Evolutionary conservation across 2,113 vertebrate species (phyloP).

Genomic region (Reinhardtius hippoglossoides): DNA sequence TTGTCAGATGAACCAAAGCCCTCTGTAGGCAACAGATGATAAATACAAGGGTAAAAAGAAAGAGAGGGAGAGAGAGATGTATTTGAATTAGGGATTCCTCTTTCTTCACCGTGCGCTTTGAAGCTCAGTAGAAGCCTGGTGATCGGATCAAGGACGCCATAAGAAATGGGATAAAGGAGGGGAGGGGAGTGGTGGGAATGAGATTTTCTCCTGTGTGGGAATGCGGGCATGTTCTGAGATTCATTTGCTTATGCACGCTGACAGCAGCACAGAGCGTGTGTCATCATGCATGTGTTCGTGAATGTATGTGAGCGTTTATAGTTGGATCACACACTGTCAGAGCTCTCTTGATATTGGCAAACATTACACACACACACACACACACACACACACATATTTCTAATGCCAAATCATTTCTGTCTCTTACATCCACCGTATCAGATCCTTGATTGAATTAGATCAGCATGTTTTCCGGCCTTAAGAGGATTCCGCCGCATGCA

Average conservation of each 20-base stretch:
- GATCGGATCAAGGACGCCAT: constrained; percentile 71
- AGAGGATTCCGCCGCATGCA: constrained; percentile 67
- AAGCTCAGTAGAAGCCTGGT: constrained; percentile 62
- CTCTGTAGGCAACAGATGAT: constrained; percentile 55
- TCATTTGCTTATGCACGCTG: constrained; percentile 35
- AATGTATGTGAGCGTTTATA: constrained; percentile 3
- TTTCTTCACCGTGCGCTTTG: constrained; percentile 58
- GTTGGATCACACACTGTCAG: constrained; percentile 26
- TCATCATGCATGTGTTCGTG: constrained; percentile 13
- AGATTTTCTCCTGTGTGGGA: constrained; percentile 65
- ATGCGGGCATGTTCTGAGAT: constrained; percentile 49
- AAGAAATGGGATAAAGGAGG: constrained; percentile 70
- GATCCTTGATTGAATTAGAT: constrained; percentile 79
- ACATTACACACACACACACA: constrained; percentile 27
- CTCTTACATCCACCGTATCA: constrained; percentile 61
- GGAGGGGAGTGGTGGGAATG: constrained; percentile 54
- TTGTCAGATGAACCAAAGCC: constrained; percentile 62
- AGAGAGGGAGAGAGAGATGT: constrained; percentile 35
- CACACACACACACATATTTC: constrained; percentile 25
- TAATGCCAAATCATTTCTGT: constrained; percentile 64
- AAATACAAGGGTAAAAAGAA: constrained; percentile 55
- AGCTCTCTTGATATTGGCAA: constrained; percentile 25
- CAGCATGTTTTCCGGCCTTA: constrained; percentile 68
- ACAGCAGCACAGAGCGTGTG: constrained; percentile 60
- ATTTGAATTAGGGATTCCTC: constrained; percentile 66